These are phyloP conservation scores for Chaetops frenatus DNA, from an alignment of 2,113 vertebrate genomes.

Conservation along the genomic window DNA sequence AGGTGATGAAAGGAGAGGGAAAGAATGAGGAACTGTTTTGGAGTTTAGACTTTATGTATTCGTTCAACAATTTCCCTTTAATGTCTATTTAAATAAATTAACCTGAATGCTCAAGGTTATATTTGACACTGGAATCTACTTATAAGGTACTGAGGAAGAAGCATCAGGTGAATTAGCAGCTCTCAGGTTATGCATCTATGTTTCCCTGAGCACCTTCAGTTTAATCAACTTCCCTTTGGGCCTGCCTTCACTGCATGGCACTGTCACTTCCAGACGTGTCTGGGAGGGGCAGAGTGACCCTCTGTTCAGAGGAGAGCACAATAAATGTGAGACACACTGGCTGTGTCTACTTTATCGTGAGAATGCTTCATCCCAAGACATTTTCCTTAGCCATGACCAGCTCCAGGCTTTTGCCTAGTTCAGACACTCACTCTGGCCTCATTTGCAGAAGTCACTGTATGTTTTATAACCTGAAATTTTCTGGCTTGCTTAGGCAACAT, in stretches of 20 bases:
- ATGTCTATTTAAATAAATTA: conserved; percentile 44
- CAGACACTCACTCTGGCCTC: background rate
- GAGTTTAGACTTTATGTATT: conserved; percentile 8
- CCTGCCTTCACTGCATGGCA: background rate
- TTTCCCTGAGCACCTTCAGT: background rate
- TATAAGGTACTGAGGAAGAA: background rate
- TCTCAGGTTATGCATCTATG: background rate
- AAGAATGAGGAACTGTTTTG: conserved; percentile 37
- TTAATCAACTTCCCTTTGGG: background rate
- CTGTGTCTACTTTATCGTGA: background rate
- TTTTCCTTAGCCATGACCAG: background rate
- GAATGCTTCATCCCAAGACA: background rate
- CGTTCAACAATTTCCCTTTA: background rate
- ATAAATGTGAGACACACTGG: background rate
- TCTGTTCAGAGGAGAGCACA: background rate
- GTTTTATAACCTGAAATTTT: background rate
- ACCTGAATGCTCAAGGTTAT: conserved; percentile 13
- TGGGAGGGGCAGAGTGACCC: background rate
- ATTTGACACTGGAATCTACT: conserved; percentile 9
- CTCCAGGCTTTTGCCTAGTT: background rate
- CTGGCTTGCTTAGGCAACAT: background rate
- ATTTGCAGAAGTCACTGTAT: background rate
- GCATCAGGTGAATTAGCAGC: background rate
- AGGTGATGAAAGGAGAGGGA: conserved; percentile 29
- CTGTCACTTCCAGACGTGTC: background rate